Percentiles rank a stretch among this genome's conserved stretches.
Conservation (phyloP, 2,888 invertebrate species). For the Clivina fossor region DNA sequence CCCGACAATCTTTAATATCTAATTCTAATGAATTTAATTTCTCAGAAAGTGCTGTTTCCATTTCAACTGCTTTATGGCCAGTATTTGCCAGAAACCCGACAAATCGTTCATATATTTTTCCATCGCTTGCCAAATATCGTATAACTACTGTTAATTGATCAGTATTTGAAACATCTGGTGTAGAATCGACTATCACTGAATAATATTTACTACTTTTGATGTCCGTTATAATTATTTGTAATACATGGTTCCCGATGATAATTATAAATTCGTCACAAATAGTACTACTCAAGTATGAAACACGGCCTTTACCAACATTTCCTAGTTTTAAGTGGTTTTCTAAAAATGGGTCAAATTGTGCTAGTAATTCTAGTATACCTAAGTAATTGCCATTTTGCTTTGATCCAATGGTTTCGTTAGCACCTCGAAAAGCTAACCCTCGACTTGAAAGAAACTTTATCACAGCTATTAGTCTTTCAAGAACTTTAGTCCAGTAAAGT, state of each 20-base stretch:
- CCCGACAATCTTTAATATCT: too few relatives aligned
- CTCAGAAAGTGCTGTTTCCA: too few relatives aligned
- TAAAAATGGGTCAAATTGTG: slow-evolving; percentile 45
- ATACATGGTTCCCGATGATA: slow-evolving; percentile 20
- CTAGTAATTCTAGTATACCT: slow-evolving; percentile 43
- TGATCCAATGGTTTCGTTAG: slow-evolving; percentile 42
- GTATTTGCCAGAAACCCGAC: slow-evolving; percentile 40
- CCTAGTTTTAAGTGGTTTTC: slow-evolving; percentile 42
- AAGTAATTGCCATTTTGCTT: slow-evolving; percentile 45
- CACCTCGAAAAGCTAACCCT: slow-evolving; percentile 43
- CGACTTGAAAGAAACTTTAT: slow-evolving; percentile 40
- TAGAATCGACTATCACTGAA: slow-evolving; percentile 41
- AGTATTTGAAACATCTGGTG: slow-evolving; percentile 42
- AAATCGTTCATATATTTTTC: slow-evolving; percentile 42
- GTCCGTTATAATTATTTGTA: neutral
- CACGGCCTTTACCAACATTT: slow-evolving; percentile 42
- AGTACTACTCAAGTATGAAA: slow-evolving; percentile 42
- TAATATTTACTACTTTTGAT: slow-evolving; percentile 9
- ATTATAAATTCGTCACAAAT: slow-evolving; percentile 38
- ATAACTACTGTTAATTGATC: slow-evolving; percentile 42
- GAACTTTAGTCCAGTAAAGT: slow-evolving; percentile 42
- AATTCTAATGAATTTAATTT: too few relatives aligned
- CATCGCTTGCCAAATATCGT: slow-evolving; percentile 5
- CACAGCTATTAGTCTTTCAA: slow-evolving; percentile 41
- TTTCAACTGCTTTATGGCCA: slow-evolving; percentile 43